Percentiles rank a stretch among this genome's conserved stretches.
Evolutionary conservation across 2,888 invertebrate species (phyloP).

Genomic region (Eudasyphora cyanicolor): DNA sequence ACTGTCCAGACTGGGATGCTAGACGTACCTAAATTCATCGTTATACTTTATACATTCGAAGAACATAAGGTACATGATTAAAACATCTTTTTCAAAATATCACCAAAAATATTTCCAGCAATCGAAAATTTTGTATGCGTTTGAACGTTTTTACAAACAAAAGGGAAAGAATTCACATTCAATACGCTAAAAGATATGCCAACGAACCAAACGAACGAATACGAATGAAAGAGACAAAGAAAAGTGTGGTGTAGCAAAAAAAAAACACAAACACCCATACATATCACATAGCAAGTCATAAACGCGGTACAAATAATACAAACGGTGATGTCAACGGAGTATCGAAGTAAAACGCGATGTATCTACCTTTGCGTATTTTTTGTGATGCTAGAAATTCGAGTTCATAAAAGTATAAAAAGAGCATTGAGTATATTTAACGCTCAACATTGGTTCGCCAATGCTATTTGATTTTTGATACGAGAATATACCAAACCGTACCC

Average conservation of each 20-base stretch:
- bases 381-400: not conserved
- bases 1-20: not conserved
- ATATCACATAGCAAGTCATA: conserved; percentile 21
- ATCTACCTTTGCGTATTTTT: not conserved
- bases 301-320: not conserved
- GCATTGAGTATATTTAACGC: not conserved
- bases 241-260: conserved; percentile 59
- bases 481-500: too few species aligned
- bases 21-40: not conserved
- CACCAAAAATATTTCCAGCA: conserved; percentile 49
- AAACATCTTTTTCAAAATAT: conserved; percentile 54
- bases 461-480: not conserved
- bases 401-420: not conserved
- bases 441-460: not conserved
- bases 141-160: conserved; percentile 40
- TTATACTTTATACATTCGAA: not conserved
- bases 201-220: conserved; percentile 64
- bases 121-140: conserved; percentile 53
- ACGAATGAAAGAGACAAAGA: conserved; percentile 63
- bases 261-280: conserved; percentile 32
- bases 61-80: not conserved
- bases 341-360: not conserved
- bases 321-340: not conserved
- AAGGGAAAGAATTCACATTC: conserved; percentile 48
- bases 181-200: conserved; percentile 51